A percentile compares a stretch with the other conserved stretches of the same genome.
Conservation (phyloP, 2,888 invertebrate species). For the Andrena bicolor region DNA sequence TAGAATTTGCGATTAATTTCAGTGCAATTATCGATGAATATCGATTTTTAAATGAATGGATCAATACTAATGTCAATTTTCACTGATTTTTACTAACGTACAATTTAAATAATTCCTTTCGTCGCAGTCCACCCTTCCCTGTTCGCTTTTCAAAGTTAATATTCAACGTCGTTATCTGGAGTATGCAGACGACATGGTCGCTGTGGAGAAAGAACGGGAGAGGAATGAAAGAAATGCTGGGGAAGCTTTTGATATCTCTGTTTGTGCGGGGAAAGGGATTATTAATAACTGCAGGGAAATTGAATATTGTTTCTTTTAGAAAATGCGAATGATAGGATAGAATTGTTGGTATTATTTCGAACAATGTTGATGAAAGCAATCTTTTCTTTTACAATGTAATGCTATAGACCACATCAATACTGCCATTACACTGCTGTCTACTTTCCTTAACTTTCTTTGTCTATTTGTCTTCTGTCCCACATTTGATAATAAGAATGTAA, state of each 20-base stretch:
- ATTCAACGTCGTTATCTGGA: constrained; percentile 4
- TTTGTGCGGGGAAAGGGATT: not conserved
- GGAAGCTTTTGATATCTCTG: not conserved
- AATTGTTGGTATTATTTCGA: too few relatives aligned
- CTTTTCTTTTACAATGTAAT: too few relatives aligned
- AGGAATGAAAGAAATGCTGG: not conserved
- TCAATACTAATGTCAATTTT: not conserved
- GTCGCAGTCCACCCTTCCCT: not conserved
- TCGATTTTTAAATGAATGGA: too few relatives aligned
- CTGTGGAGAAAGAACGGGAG: not conserved
- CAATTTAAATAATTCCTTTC: not conserved
- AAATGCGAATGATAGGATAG: not conserved
- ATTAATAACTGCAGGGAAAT: not conserved
- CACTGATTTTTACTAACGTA: too few relatives aligned
- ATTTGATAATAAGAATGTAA: too few relatives aligned
- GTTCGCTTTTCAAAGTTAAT: not conserved
- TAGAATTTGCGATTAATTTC: too few relatives aligned
- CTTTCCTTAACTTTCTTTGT: too few relatives aligned
- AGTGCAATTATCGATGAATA: too few relatives aligned
- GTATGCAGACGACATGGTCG: not conserved
- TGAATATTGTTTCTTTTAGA: not conserved
- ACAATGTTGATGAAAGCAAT: too few relatives aligned
- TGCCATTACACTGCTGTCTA: too few relatives aligned
- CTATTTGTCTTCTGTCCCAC: too few relatives aligned
- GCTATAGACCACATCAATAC: too few relatives aligned